A percentile compares a stretch with the other conserved stretches of the same genome.
Evolutionary conservation across 2,888 invertebrate species (phyloP).

Genomic region (Helobdella robusta): DNA sequence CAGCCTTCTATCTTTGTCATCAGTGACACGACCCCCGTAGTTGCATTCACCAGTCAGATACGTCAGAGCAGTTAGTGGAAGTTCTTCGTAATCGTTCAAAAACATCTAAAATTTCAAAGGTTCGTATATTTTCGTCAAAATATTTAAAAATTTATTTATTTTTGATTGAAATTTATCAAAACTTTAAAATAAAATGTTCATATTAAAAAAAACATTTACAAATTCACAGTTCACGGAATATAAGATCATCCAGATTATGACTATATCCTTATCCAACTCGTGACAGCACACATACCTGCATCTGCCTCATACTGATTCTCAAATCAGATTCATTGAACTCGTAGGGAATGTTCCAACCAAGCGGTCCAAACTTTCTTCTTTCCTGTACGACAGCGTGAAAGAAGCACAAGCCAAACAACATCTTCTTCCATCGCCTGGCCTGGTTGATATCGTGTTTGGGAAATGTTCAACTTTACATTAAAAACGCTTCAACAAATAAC

Average conservation of each 20-base stretch:
- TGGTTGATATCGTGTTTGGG: no score
- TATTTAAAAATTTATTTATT: no score
- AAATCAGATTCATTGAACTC: slow-evolving; percentile 53
- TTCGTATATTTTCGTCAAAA: no score
- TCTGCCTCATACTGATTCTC: slow-evolving; percentile 51
- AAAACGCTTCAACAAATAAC: slow-evolving; percentile 1
- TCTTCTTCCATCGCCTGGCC: slow-evolving; percentile 60
- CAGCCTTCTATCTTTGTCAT: slow-evolving; percentile 52
- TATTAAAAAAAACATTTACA: no score
- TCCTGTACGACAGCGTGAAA: slow-evolving; percentile 53
- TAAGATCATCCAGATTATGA: no score
- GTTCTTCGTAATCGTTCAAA: slow-evolving; percentile 50
- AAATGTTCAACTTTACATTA: no score
- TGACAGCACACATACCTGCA: slow-evolving; percentile 44
- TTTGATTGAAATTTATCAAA: no score
- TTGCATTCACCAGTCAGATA: slow-evolving; percentile 53
- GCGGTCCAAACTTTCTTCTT: slow-evolving; percentile 51
- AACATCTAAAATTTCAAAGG: slow-evolving; percentile 52
- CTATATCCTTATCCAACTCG: no score
- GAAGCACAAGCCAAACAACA: slow-evolving; percentile 52
- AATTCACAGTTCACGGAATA: no score
- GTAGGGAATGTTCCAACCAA: slow-evolving; percentile 53
- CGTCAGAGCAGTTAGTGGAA: slow-evolving; percentile 49
- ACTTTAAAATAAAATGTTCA: no score
- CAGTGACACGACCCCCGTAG: slow-evolving; percentile 53